Evolutionary conservation across 2,888 invertebrate genomes (phyloP), one percentile per base, ranked within the genome.

Genomic region (Buathra laborator): DNA sequence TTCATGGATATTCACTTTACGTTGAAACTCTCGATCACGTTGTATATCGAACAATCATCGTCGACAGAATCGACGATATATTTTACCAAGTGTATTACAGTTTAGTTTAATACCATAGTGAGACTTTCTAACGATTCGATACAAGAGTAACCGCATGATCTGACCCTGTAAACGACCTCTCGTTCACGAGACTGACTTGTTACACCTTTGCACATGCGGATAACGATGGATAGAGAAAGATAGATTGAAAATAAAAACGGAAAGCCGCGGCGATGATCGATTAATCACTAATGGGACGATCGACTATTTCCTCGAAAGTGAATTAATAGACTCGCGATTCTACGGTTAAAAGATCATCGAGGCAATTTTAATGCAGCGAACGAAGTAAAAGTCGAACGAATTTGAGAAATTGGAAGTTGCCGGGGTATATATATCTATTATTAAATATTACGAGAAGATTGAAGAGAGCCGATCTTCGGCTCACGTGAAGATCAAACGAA

Each of bases 121-220:
- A 84, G 79, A 91, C 92, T 92, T 92, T 92, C 92, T 92, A 92
- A 92, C 92, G 90, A 91, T 90, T 90, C 89, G 91, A 90, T 86
- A 89, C 89, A 88, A 37, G 89, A 89, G 67, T 62, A 37, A 84
- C 78, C 83, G 88, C 90, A 90, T 91, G 92, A 91, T 89, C 87
- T 88, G 90, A 92, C 91, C 92, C 85, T 70, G 68, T 64, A 37
- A 66, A 78, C 48, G 86, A 90, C 91, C 91, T 88, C 89, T 87
- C 88, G 88, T 90, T 89, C 87, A 7, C 62, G 56, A 43, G 43
- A 53, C 59, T 48, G 76, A 76, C 67, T 67, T 87, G 85, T 83
- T 85, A 86, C 86, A 85, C 88, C 81, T 86, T 78, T 87, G 84
- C 87, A 87, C 89, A 85, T 71, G 87, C 78, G 76, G 74, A 48